Percentiles rank a stretch among this genome's conserved stretches.
Evolutionary conservation across 2,888 invertebrate genomes (phyloP).

Genomic region (Ellobium chinense): DNA sequence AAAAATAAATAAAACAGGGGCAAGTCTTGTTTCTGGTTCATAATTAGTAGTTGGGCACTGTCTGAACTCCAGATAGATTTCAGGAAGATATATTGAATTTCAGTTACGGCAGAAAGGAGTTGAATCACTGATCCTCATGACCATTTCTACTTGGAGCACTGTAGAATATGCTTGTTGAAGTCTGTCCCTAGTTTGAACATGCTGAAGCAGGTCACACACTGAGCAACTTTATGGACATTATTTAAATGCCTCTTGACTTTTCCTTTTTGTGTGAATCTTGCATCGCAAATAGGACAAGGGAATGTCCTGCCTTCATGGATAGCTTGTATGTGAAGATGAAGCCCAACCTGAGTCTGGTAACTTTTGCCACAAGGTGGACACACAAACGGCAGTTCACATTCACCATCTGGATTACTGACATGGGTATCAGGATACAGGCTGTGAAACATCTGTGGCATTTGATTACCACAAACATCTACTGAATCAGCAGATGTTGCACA

Average conservation of each 20-base stretch:
- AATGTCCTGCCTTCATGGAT: slow-evolving; percentile 32
- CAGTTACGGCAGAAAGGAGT: too few species aligned
- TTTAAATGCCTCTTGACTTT: slow-evolving; percentile 33
- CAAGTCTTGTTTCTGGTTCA: too few species aligned
- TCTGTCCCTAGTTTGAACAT: slow-evolving; percentile 29
- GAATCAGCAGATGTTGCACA: too few species aligned
- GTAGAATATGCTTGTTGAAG: slow-evolving; percentile 28
- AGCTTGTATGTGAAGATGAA: slow-evolving; percentile 27
- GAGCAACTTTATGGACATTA: slow-evolving; percentile 24
- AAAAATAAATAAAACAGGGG: too few species aligned
- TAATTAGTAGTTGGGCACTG: too few species aligned
- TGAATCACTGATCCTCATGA: too few species aligned
- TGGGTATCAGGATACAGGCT: too few species aligned
- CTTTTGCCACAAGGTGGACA: slow-evolving; percentile 37
- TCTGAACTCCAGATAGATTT: too few species aligned
- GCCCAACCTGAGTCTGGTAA: slow-evolving; percentile 32
- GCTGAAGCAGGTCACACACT: slow-evolving; percentile 16
- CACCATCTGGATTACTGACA: too few species aligned
- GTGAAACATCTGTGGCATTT: too few species aligned
- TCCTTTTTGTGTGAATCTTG: slow-evolving; percentile 32
- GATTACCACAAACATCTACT: too few species aligned
- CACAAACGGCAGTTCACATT: slow-evolving; percentile 23
- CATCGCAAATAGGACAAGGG: slow-evolving; percentile 36
- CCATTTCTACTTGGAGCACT: slow-evolving; percentile 21
- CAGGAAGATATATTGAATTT: neutral